Conservation (phyloP, 2,113 vertebrate genomes). For the Gymnogyps californianus region DNA sequence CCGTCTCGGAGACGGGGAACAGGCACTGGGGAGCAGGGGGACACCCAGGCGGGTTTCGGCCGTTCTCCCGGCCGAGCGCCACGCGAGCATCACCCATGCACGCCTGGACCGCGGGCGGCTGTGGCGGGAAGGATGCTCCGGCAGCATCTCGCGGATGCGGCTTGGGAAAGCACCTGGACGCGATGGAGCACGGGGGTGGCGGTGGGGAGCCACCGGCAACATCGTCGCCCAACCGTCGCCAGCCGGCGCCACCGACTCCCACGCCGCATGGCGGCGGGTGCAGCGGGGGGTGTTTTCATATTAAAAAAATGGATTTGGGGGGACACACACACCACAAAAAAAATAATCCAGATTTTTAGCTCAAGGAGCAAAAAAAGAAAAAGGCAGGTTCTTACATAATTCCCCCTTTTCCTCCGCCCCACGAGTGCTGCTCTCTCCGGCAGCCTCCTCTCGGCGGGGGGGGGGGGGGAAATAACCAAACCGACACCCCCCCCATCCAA, state of each 20-base stretch:
- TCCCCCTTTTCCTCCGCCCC: conserved; percentile 66
- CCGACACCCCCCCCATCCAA: conserved; percentile 81
- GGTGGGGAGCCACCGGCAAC: not conserved
- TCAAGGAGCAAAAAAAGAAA: not conserved
- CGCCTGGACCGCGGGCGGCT: rapidly evolving
- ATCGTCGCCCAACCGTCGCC: not conserved
- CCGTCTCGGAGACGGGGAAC: not conserved
- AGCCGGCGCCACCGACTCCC: not conserved
- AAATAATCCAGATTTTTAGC: not conserved
- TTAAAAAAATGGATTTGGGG: no score
- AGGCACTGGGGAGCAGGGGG: not conserved
- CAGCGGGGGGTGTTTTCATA: not conserved
- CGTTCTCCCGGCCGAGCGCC: not conserved
- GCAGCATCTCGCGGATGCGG: rapidly evolving
- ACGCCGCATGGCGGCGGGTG: not conserved
- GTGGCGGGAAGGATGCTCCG: not conserved
- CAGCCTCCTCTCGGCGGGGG: conserved; percentile 72
- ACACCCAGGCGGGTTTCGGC: not conserved
- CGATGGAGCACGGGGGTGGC: rapidly evolving
- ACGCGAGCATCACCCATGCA: not conserved
- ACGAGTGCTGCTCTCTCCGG: conserved; percentile 65
- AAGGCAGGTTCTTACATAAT: not conserved
- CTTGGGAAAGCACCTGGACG: not conserved
- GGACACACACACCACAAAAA: no score
- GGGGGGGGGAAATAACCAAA: conserved; percentile 82